phyloP scores from a whole-genome alignment of 1,140 invertebrate species.

The Yoshiicerus persimilis region DNA sequence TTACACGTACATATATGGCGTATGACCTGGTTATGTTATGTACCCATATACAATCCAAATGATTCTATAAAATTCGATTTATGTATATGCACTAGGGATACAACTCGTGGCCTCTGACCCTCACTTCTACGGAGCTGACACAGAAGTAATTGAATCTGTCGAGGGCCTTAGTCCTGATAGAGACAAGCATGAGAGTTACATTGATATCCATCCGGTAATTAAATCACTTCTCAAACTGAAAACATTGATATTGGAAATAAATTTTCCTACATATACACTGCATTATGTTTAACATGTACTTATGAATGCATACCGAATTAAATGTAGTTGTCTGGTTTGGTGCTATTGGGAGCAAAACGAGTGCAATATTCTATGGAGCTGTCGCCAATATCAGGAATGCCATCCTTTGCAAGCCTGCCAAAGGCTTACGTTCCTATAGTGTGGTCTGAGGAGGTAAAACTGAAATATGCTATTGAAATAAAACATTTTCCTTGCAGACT shows the following conservation, averaged over 20 bases:
- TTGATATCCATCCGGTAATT: slow-evolving; percentile 75
- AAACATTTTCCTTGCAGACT: background rate
- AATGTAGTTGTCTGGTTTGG: slow-evolving; percentile 43
- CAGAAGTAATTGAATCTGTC: slow-evolving; percentile 64
- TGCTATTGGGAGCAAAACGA: slow-evolving; percentile 33
- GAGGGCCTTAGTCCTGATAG: slow-evolving; percentile 71
- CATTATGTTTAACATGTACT: background rate
- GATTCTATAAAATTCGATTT: background rate
- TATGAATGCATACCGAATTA: background rate
- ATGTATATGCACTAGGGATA: slow-evolving; percentile 54
- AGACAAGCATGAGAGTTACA: slow-evolving; percentile 68
- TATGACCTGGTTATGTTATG: too few species aligned
- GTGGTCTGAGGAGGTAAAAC: slow-evolving; percentile 41
- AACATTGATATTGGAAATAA: too few species aligned
- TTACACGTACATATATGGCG: too few species aligned
- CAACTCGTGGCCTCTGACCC: slow-evolving; percentile 75
- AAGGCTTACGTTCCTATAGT: slow-evolving; percentile 33
- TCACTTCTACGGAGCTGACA: slow-evolving; percentile 75
- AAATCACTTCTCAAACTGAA: too few species aligned
- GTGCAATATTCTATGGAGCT: slow-evolving; percentile 39
- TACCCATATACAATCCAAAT: background rate
- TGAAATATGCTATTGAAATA: too few species aligned
- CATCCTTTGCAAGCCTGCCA: slow-evolving; percentile 31
- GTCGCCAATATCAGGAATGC: slow-evolving; percentile 25
- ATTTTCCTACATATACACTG: background rate